These are phyloP conservation scores for Lordiphosa mommai DNA, from an alignment of 1,140 invertebrate species.

Conservation along the genomic window DNA sequence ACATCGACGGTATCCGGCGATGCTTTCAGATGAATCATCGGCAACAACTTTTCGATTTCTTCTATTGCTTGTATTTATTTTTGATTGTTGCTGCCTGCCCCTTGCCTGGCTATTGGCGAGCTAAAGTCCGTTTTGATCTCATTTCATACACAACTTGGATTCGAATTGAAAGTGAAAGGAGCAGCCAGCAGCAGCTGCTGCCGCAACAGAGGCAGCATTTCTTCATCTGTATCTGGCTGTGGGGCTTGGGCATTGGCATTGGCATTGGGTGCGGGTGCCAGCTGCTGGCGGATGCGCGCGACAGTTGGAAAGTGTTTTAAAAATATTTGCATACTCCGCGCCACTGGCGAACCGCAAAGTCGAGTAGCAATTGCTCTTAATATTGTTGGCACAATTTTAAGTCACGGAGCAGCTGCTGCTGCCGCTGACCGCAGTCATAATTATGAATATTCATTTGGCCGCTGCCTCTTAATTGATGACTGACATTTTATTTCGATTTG, in stretches of 20 bases:
- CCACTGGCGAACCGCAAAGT: slow-evolving; percentile 28
- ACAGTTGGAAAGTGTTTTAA: slow-evolving; percentile 68
- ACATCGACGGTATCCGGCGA: slow-evolving; percentile 34
- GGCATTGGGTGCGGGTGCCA: slow-evolving; percentile 49
- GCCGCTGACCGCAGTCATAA: slow-evolving; percentile 10
- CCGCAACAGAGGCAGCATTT: slow-evolving; percentile 47
- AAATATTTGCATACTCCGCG: slow-evolving; percentile 62
- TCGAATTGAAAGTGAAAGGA: slow-evolving; percentile 74
- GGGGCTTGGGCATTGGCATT: slow-evolving; percentile 41
- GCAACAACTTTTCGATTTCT: slow-evolving; percentile 45
- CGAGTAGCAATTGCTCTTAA: slow-evolving; percentile 76
- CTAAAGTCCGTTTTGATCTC: slow-evolving; percentile 71
- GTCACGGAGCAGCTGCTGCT: slow-evolving; percentile 19
- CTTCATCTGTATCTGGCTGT: slow-evolving; percentile 43
- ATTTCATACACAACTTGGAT: slow-evolving; percentile 41
- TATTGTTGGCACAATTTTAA: slow-evolving; percentile 66
- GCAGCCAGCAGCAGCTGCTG: slow-evolving; percentile 48
- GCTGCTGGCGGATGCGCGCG: slow-evolving; percentile 61
- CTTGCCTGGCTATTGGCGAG: slow-evolving; percentile 35
- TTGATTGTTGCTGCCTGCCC: slow-evolving; percentile 33
- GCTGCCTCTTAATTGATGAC: slow-evolving; percentile 35
- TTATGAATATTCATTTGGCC: slow-evolving; percentile 45
- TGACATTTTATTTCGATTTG: slow-evolving; percentile 30
- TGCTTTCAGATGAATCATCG: slow-evolving; percentile 58
- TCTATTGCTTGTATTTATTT: slow-evolving; percentile 37